These are phyloP conservation scores for Argopecten irradians DNA, from an alignment of 1,140 invertebrate genomes.

Conservation along the genomic window DNA sequence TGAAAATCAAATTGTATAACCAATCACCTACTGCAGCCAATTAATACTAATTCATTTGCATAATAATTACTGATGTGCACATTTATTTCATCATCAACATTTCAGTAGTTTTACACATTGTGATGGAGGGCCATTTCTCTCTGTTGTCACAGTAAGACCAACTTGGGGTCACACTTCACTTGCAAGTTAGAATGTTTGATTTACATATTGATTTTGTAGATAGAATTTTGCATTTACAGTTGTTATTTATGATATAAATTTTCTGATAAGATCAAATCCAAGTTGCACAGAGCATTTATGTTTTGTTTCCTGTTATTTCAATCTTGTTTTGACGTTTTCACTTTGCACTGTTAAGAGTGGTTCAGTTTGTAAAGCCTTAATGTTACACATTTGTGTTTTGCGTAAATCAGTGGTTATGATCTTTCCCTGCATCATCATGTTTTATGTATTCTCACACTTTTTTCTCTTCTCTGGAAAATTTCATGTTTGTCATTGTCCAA, in stretches of 20 bases:
- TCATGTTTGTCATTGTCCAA: constrained; percentile 21
- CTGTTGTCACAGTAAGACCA: background rate
- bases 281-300: constrained; percentile 16
- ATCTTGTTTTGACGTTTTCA: background rate
- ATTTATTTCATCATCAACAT: background rate
- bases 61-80: constrained; percentile 1
- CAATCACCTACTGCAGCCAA: constrained; percentile 1
- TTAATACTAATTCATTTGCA: constrained; percentile 23
- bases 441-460: constrained; percentile 11
- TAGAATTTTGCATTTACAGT: background rate
- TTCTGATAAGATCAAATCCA: constrained; percentile 7
- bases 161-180: constrained; percentile 8
- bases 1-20: background rate
- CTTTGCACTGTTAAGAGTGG: constrained; percentile 14
- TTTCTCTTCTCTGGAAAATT: constrained; percentile 9
- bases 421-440: constrained; percentile 20
- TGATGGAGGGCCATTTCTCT: background rate
- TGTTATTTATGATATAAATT: background rate
- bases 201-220: background rate
- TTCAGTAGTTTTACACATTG: background rate
- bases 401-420: background rate
- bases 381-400: constrained; percentile 9
- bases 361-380: constrained; percentile 9
- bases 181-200: background rate
- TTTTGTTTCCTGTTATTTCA: constrained; percentile 1